phyloP scores from a whole-genome alignment of 2,113 vertebrate genomes.

The Tauraco erythrolophus region DNA sequence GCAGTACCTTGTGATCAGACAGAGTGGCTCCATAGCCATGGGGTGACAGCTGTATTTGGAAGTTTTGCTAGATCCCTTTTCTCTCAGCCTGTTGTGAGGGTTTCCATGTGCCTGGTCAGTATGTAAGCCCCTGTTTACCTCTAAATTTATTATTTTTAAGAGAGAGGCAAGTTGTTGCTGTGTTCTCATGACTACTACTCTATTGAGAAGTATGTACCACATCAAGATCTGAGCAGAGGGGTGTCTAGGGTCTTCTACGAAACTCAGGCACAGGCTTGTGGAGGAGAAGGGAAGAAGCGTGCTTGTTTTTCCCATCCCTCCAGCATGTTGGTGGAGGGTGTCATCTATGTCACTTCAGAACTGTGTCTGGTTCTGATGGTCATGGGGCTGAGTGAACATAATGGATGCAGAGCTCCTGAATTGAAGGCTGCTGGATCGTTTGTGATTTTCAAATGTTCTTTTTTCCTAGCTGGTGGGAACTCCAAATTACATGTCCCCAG shows the following conservation, averaged over 20 bases:
- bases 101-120: not conserved
- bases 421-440: not conserved
- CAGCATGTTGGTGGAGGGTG: not conserved
- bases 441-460: constrained; percentile 42
- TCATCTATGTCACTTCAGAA: not conserved
- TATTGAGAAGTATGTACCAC: not conserved
- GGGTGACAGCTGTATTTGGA: not conserved
- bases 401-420: not conserved
- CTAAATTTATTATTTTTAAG: not conserved
- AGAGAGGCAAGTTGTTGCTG: not conserved
- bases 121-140: not conserved
- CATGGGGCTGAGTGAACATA: not conserved
- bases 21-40: not conserved
- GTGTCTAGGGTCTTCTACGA: not conserved
- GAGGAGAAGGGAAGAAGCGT: not conserved
- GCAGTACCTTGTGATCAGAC: not conserved
- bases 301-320: not conserved
- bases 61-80: not conserved
- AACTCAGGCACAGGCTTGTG: not conserved
- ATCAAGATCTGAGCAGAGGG: not conserved
- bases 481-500: constrained; percentile 98
- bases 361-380: not conserved
- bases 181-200: not conserved
- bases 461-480: constrained; percentile 92
- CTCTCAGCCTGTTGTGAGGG: not conserved